Evolutionary conservation across 2,888 invertebrate species (phyloP).

Genomic region (Agrotis segetum): DNA sequence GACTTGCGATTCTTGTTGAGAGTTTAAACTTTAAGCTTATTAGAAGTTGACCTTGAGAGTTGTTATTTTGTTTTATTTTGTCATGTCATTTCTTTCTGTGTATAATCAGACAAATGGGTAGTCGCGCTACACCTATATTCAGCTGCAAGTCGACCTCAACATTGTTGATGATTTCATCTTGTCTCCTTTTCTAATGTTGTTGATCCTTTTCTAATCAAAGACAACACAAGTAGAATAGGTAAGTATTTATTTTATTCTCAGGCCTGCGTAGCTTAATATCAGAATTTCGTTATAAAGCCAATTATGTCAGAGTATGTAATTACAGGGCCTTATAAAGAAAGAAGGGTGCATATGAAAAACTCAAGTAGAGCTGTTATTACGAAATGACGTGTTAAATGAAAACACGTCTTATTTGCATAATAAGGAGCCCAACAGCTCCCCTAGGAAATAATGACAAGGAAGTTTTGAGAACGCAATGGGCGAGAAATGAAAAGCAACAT

Average conservation of each 20-base stretch:
- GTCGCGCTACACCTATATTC: too few species aligned
- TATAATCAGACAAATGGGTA: background rate
- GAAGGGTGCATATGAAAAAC: conserved; percentile 39
- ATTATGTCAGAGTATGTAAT: conserved; percentile 22
- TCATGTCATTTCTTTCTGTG: background rate
- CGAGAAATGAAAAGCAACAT: conserved; percentile 35
- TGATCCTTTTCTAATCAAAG: background rate
- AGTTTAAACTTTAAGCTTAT: conserved; percentile 11
- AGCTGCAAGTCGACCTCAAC: too few species aligned
- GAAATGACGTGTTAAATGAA: conserved; percentile 60
- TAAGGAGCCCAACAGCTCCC: conserved; percentile 50
- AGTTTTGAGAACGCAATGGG: conserved; percentile 54
- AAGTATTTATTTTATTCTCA: background rate
- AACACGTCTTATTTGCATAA: conserved; percentile 58
- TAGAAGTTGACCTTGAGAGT: background rate
- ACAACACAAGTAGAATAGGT: background rate
- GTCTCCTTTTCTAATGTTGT: background rate
- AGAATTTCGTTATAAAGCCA: background rate
- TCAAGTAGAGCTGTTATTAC: conserved; percentile 37
- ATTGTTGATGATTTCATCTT: background rate
- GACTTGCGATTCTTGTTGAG: conserved; percentile 5
- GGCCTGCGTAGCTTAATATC: background rate
- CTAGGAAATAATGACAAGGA: conserved; percentile 57
- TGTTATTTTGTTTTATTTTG: background rate
- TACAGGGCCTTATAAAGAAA: background rate